Conservation (phyloP, 2,113 vertebrate genomes). For the Tragelaphus strepsiceros region DNA sequence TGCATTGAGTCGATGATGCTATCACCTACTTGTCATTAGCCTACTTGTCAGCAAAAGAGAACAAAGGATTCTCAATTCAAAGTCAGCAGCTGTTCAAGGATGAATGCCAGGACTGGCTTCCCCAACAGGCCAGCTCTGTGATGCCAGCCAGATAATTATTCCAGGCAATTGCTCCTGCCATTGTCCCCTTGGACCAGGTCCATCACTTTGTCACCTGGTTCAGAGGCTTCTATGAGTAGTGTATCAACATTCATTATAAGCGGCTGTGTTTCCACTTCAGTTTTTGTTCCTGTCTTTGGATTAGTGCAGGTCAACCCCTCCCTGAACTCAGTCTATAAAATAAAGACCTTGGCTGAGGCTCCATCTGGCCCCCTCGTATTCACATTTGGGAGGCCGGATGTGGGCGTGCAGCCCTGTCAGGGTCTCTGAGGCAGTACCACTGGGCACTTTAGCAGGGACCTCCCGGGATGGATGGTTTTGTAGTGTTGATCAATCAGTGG, state of each 20-base stretch:
- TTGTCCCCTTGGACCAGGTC: conserved; percentile 5
- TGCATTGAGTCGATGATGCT: background rate
- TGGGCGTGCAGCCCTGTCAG: background rate
- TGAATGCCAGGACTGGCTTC: background rate
- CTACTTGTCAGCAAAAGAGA: background rate
- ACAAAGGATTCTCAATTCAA: background rate
- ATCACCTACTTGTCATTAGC: background rate
- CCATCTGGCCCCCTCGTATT: background rate
- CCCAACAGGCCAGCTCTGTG: background rate
- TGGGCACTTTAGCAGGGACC: background rate
- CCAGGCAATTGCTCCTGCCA: conserved; percentile 23
- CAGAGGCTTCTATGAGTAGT: background rate
- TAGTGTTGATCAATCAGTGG: background rate
- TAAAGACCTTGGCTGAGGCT: background rate
- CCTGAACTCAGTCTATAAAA: background rate
- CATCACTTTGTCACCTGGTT: conserved; percentile 25
- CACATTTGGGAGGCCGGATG: background rate
- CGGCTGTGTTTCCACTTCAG: background rate
- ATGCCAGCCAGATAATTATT: conserved; percentile 35
- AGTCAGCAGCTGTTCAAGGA: background rate
- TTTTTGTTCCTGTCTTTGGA: background rate
- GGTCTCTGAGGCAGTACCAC: background rate
- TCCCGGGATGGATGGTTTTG: background rate
- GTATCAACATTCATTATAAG: background rate
- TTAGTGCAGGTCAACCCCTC: background rate